Conservation (phyloP, 1,140 invertebrate genomes). For the Drosophila teissieri region DNA sequence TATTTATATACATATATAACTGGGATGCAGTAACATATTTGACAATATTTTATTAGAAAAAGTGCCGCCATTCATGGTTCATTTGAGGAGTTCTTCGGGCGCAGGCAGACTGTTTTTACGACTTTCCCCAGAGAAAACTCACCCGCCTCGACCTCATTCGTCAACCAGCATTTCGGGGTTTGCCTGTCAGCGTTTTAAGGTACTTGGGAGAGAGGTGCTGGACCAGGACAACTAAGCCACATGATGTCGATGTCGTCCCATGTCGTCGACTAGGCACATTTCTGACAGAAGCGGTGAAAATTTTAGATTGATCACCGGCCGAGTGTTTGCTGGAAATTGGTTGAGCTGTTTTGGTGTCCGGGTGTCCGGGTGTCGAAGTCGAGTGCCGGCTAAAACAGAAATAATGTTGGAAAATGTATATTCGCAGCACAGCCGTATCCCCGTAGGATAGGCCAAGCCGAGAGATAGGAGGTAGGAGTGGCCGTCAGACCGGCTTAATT, state of each 20-base stretch:
- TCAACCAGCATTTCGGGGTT: slow-evolving; percentile 71
- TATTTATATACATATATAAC: not conserved
- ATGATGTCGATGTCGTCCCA: slow-evolving; percentile 64
- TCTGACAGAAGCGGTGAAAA: slow-evolving; percentile 84
- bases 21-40: not conserved
- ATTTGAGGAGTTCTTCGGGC: slow-evolving; percentile 51
- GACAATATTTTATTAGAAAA: slow-evolving; percentile 45
- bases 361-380: slow-evolving; percentile 48
- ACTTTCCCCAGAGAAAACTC: slow-evolving; percentile 49
- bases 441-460: slow-evolving; percentile 25
- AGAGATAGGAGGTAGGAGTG: slow-evolving; percentile 2
- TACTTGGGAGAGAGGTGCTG: slow-evolving; percentile 36
- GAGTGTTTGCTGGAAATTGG: slow-evolving; percentile 74
- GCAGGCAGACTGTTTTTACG: slow-evolving; percentile 31
- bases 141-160: slow-evolving; percentile 53
- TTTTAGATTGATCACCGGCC: slow-evolving; percentile 84
- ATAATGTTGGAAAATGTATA: slow-evolving; percentile 64
- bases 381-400: slow-evolving; percentile 75
- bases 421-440: slow-evolving; percentile 9
- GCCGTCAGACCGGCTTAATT: slow-evolving; percentile 56
- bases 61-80: slow-evolving; percentile 66
- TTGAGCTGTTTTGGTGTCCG: slow-evolving; percentile 37
- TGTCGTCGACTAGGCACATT: slow-evolving; percentile 76
- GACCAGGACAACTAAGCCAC: slow-evolving; percentile 57
- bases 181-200: slow-evolving; percentile 69